Evolutionary conservation across 2,888 invertebrate species (phyloP).

Genomic region (Eurois occulta): DNA sequence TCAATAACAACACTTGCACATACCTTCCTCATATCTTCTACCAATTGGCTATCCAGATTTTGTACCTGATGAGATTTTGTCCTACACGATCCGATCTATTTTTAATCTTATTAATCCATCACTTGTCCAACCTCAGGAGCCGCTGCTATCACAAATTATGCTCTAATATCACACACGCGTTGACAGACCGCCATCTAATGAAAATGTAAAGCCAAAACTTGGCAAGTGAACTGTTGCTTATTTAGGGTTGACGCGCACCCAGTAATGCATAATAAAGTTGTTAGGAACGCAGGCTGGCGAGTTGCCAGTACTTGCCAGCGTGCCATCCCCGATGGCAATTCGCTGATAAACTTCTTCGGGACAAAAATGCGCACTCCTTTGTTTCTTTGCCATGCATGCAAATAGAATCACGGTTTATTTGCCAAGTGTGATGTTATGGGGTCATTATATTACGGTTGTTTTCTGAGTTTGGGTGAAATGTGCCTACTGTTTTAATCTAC

Average conservation of each 20-base stretch:
- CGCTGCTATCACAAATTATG: conserved; percentile 60
- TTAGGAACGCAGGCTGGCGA: conserved; percentile 81
- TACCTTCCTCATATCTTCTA: too few species aligned
- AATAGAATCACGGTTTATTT: conserved; percentile 55
- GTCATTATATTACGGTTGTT: conserved; percentile 17
- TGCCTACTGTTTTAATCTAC: not conserved
- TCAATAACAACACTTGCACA: not conserved
- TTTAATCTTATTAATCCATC: conserved; percentile 27
- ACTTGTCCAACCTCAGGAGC: conserved; percentile 13
- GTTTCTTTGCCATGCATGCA: conserved; percentile 46
- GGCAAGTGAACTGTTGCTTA: conserved; percentile 87
- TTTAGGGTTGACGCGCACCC: conserved; percentile 83
- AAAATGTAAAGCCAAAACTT: conserved; percentile 88
- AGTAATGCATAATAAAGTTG: conserved; percentile 89
- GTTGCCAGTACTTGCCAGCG: conserved; percentile 79
- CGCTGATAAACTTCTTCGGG: conserved; percentile 74
- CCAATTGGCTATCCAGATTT: not conserved
- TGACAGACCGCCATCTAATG: conserved; percentile 82
- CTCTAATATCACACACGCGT: conserved; percentile 71
- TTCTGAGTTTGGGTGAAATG: not conserved
- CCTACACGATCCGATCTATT: conserved; percentile 20
- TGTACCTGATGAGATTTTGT: too few species aligned
- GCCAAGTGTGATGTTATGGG: conserved; percentile 40
- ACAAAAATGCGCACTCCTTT: conserved; percentile 54
- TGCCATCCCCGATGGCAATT: conserved; percentile 74